A percentile compares a stretch with the other conserved stretches of the same genome.
Conservation (phyloP, 1,140 invertebrate species). For the Teleogryllus occipitalis region DNA sequence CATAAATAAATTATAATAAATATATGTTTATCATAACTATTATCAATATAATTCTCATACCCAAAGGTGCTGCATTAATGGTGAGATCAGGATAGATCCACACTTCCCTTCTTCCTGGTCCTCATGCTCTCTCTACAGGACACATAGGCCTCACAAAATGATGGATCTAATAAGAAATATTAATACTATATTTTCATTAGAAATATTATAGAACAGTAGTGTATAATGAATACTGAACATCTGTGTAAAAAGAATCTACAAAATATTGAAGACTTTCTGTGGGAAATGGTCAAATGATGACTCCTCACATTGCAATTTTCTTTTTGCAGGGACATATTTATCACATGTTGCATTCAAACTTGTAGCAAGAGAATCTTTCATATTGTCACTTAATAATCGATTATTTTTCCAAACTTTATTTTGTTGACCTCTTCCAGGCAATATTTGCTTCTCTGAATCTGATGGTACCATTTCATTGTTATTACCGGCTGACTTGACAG, state of each 20-base stretch:
- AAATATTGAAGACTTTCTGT: conserved; percentile 22
- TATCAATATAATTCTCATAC: no score
- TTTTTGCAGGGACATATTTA: conserved; percentile 8
- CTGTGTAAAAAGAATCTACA: conserved; percentile 11
- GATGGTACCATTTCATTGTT: background rate
- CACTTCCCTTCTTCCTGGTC: no score
- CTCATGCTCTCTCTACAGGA: no score
- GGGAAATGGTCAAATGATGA: conserved; percentile 13
- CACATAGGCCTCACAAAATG: no score
- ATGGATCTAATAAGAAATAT: background rate
- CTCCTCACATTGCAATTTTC: conserved; percentile 11
- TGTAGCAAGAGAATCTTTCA: background rate
- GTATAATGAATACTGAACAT: conserved; percentile 16
- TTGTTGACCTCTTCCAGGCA: background rate
- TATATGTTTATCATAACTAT: no score
- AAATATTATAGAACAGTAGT: conserved; percentile 9
- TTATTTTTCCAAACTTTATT: background rate
- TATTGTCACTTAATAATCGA: background rate
- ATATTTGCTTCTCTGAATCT: background rate
- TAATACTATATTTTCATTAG: background rate
- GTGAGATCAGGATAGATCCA: no score
- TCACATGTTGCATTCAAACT: background rate
- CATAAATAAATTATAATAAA: no score
- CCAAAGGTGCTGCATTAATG: no score
- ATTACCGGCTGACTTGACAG: background rate